These are phyloP conservation scores for Anabas testudineus DNA, from an alignment of 2,797 vertebrate genomes.

Conservation along the genomic window DNA sequence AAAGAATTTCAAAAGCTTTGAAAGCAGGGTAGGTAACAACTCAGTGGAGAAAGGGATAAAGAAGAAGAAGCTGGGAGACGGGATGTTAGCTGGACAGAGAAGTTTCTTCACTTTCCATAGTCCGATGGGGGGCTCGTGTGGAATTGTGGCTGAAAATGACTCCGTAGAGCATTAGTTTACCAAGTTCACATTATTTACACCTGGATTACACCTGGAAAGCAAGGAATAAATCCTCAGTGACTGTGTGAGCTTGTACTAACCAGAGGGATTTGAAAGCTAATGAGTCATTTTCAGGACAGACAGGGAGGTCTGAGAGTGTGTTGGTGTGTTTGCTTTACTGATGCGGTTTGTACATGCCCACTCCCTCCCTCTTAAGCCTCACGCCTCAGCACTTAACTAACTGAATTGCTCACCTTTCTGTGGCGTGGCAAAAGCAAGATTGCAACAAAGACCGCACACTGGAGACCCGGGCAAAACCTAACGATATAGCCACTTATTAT, in stretches of 20 bases:
- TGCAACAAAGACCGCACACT: constrained; percentile 19
- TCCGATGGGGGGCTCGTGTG: not conserved
- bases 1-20: constrained; percentile 81
- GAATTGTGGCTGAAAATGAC: constrained; percentile 7
- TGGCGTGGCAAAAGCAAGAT: constrained; percentile 14
- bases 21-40: constrained; percentile 73
- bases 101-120: constrained; percentile 53
- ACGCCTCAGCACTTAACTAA: constrained; percentile 33
- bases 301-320: constrained; percentile 36
- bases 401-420: constrained; percentile 31
- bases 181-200: constrained; percentile 20
- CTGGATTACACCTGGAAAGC: constrained; percentile 40
- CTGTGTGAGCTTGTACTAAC: constrained; percentile 30
- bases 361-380: constrained; percentile 33
- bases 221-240: constrained; percentile 12
- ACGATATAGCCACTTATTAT: constrained; percentile 55
- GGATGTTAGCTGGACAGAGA: constrained; percentile 67
- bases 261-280: constrained; percentile 45
- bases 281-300: constrained; percentile 59
- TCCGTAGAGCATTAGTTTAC: constrained; percentile 43
- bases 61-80: constrained; percentile 48
- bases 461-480: constrained; percentile 46
- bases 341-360: constrained; percentile 40
- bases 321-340: constrained; percentile 45
- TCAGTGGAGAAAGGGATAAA: constrained; percentile 63